phyloP scores from a whole-genome alignment of 2,797 vertebrate species.

The Syngnathus acus region DNA sequence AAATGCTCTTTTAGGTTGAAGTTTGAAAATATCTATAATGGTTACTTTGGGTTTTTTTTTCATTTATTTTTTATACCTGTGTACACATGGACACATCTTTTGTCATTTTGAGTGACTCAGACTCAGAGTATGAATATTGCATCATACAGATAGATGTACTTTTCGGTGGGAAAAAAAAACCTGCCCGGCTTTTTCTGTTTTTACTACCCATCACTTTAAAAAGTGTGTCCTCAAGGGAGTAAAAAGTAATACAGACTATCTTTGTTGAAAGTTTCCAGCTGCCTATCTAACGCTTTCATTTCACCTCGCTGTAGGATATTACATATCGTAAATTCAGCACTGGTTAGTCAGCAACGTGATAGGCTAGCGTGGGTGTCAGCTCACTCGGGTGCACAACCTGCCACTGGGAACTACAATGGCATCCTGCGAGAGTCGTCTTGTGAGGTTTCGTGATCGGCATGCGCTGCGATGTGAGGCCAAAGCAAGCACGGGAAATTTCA shows the following conservation, averaged over 20 bases:
- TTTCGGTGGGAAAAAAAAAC: neutral
- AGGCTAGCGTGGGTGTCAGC: conserved; percentile 44
- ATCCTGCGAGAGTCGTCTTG: conserved; percentile 8
- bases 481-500: conserved; percentile 39
- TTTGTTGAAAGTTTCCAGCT: conserved; percentile 1
- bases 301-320: conserved; percentile 42
- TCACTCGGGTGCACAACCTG: conserved; percentile 48
- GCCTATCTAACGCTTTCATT: conserved; percentile 33
- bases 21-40: neutral
- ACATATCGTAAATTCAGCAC: conserved; percentile 49
- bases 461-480: conserved; percentile 13
- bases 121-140: neutral
- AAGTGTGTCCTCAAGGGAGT: neutral
- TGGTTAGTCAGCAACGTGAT: conserved; percentile 49
- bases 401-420: conserved; percentile 46
- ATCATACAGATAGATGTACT: neutral
- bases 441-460: neutral
- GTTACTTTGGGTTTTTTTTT: neutral
- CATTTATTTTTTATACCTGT: neutral
- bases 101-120: neutral
- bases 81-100: neutral
- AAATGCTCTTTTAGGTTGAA: neutral
- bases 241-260: neutral
- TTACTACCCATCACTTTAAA: neutral
- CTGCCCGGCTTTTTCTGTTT: neutral